Evolutionary conservation across 2,113 vertebrate species (phyloP).

Genomic region (Microtus richardsoni): DNA sequence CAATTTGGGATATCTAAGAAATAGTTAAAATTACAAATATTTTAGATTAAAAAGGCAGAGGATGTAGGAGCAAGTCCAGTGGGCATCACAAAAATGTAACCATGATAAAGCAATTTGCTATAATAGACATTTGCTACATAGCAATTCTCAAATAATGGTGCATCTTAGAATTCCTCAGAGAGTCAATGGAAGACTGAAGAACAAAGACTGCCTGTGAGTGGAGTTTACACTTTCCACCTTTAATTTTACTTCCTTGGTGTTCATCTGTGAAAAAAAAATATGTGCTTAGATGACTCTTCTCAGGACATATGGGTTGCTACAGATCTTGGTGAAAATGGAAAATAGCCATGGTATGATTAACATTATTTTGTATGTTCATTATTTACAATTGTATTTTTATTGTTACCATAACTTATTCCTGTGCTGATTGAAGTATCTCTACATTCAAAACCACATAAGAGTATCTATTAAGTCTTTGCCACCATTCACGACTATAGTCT

Average conservation of each 20-base stretch:
- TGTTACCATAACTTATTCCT: neutral
- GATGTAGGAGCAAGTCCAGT: rapidly evolving
- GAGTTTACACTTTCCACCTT: rapidly evolving
- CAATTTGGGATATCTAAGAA: neutral
- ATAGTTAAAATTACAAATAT: neutral
- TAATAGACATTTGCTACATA: no score
- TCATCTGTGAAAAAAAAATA: neutral
- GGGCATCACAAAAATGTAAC: rapidly evolving
- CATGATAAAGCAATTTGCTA: neutral
- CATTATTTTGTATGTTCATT: neutral
- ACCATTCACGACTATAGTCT: no score
- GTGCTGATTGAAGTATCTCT: neutral
- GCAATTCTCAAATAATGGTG: neutral
- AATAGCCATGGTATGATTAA: neutral
- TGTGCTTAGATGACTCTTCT: neutral
- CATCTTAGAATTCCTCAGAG: neutral
- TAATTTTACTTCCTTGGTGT: neutral
- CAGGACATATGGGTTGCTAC: rapidly evolving
- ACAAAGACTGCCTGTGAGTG: neutral
- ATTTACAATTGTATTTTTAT: neutral
- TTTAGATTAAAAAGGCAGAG: rapidly evolving
- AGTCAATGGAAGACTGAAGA: neutral
- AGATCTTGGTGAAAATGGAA: neutral
- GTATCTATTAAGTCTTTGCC: neutral
- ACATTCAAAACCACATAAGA: neutral